phyloP scores from a whole-genome alignment of 2,888 invertebrate genomes.

The Tridacna gigas region DNA sequence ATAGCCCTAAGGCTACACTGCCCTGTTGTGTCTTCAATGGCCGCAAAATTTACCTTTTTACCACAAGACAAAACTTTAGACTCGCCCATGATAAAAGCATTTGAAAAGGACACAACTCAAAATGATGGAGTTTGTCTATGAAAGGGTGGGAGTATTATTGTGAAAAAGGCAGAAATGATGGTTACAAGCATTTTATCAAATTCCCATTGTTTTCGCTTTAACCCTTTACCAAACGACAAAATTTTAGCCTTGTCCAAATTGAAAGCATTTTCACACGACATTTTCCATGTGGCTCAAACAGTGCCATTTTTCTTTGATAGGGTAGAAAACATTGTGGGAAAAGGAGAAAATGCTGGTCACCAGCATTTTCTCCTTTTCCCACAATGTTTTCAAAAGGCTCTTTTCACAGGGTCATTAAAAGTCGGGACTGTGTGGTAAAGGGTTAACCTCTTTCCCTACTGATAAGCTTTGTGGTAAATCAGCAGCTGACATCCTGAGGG shows the following conservation, averaged over 20 bases:
- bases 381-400: slow-evolving; percentile 5
- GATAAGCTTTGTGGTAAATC: no score
- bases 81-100: background rate
- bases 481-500: no score
- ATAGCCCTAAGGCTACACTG: slow-evolving; percentile 34
- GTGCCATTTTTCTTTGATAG: background rate
- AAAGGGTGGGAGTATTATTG: no score
- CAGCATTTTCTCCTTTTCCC: background rate
- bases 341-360: background rate
- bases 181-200: no score
- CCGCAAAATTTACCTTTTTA: background rate
- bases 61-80: background rate
- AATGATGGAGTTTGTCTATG: no score
- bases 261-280: background rate
- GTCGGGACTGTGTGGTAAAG: background rate
- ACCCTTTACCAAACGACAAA: background rate
- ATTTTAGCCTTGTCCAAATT: background rate
- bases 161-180: no score
- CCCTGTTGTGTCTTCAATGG: background rate
- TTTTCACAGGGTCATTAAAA: background rate
- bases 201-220: background rate
- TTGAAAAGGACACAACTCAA: no score
- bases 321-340: background rate
- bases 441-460: no score
- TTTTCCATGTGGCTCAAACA: background rate